A percentile compares a stretch with the other conserved stretches of the same genome.
phyloP scores from a whole-genome alignment of 30 jellyfish, hydroid and myxozoan species.

The Catostylus mosaicus region DNA sequence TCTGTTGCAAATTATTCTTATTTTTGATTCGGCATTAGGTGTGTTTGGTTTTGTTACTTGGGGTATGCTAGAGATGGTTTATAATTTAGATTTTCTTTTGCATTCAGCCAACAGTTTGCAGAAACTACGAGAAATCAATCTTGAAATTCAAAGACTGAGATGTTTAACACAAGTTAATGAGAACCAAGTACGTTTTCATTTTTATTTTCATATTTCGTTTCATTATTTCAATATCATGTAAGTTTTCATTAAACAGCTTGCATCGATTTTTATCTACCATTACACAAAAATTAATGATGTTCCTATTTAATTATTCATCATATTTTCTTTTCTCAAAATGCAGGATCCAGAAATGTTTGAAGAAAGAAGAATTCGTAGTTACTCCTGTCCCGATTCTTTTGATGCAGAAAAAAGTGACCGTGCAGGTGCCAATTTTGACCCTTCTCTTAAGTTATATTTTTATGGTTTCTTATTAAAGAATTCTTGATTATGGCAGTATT shows the following conservation, averaged over 20 bases:
- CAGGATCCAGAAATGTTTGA: conserved; percentile 17
- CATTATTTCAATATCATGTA: too few relatives aligned
- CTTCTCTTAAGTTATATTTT: neutral
- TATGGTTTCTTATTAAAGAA: neutral
- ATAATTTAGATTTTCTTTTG: neutral
- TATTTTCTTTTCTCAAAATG: too few relatives aligned
- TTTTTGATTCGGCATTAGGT: too few relatives aligned
- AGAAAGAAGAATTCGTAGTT: conserved; percentile 42
- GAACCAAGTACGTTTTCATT: conserved; percentile 31
- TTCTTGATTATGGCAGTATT: too few relatives aligned
- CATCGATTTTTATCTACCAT: too few relatives aligned
- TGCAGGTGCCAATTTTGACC: neutral
- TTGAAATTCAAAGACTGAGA: conserved; percentile 86
- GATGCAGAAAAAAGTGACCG: conserved; percentile 4
- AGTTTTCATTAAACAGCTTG: too few relatives aligned
- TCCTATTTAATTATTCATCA: too few relatives aligned
- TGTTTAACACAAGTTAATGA: conserved; percentile 63
- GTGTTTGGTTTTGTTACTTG: too few relatives aligned
- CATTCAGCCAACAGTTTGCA: conserved; percentile 83
- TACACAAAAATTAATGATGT: too few relatives aligned
- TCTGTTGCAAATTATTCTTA: too few relatives aligned
- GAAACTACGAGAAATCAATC: conserved; percentile 86
- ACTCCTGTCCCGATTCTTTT: conserved; percentile 58
- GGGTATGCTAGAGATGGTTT: too few relatives aligned
- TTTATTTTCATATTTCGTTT: neutral